phyloP scores from a whole-genome alignment of 2,888 invertebrate species.

The Mythimna impura region DNA sequence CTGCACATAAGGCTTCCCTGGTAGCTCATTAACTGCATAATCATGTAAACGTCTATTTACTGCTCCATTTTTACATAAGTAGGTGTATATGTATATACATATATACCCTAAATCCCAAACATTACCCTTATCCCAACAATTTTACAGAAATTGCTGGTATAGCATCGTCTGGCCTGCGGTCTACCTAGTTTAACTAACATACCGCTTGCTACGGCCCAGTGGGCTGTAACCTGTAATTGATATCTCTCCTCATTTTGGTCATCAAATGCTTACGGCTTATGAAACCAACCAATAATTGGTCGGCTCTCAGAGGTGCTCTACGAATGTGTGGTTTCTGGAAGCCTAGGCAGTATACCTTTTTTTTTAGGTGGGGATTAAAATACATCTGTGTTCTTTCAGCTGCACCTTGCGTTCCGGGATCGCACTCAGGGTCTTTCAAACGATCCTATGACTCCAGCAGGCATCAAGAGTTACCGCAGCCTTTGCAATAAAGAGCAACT shows the following conservation, averaged over 20 bases:
- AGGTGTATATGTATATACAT: neutral
- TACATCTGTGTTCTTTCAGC: too few species aligned
- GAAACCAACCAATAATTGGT: slow-evolving; percentile 13
- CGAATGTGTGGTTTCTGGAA: neutral
- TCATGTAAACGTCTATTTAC: too few species aligned
- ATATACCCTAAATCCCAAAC: neutral
- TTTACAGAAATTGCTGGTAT: slow-evolving; percentile 16
- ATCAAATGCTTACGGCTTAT: slow-evolving; percentile 3
- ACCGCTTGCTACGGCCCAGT: slow-evolving; percentile 1
- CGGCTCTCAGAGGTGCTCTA: neutral
- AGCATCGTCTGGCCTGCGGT: slow-evolving; percentile 19
- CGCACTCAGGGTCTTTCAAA: too few species aligned
- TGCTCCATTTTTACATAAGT: too few species aligned
- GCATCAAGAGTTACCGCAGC: too few species aligned
- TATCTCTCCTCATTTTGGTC: slow-evolving; percentile 36
- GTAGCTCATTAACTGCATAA: too few species aligned
- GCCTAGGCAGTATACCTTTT: too few species aligned
- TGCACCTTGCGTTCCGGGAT: too few species aligned
- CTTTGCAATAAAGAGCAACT: too few species aligned
- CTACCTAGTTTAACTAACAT: slow-evolving; percentile 16
- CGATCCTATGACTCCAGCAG: too few species aligned
- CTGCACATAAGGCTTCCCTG: too few species aligned
- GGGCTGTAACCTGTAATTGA: slow-evolving; percentile 25
- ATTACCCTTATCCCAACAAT: neutral
- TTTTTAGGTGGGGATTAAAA: too few species aligned